A percentile compares a stretch with the other conserved stretches of the same genome.
Conservation (phyloP, 1,140 invertebrate species). For the Theocolax elegans region DNA sequence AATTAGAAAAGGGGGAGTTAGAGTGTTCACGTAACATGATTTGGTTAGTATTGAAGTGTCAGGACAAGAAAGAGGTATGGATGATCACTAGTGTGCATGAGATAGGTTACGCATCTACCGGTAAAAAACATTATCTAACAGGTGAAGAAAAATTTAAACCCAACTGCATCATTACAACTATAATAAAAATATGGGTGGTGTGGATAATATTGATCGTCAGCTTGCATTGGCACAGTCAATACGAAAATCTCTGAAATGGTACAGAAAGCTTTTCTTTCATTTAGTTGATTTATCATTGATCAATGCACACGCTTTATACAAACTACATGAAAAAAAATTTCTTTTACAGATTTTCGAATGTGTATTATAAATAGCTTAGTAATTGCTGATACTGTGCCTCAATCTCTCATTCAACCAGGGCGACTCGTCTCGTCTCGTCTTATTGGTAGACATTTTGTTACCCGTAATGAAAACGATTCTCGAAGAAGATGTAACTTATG, state of each 20-base stretch:
- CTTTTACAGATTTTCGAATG: conserved; percentile 27
- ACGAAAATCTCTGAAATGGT: conserved; percentile 49
- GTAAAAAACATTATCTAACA: neutral
- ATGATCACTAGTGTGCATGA: neutral
- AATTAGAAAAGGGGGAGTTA: neutral
- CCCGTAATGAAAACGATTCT: neutral
- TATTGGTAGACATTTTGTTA: conserved; percentile 15
- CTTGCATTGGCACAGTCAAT: conserved; percentile 25
- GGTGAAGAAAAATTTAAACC: conserved; percentile 12
- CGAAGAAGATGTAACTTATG: conserved; percentile 4
- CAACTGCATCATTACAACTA: conserved; percentile 30
- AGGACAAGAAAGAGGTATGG: neutral
- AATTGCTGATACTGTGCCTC: neutral
- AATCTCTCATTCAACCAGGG: too few species aligned
- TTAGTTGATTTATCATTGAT: conserved; percentile 33
- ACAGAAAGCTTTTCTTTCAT: conserved; percentile 49
- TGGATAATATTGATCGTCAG: conserved; percentile 36
- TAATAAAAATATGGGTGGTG: conserved; percentile 36
- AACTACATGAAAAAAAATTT: conserved; percentile 27
- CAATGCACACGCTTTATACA: conserved; percentile 37
- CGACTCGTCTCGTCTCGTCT: too few species aligned
- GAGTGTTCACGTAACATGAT: neutral
- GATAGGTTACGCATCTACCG: neutral
- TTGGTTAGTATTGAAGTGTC: neutral
- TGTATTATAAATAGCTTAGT: conserved; percentile 9